A percentile compares a stretch with the other conserved stretches of the same genome.
These are phyloP conservation scores for Acrobasis suavella DNA, from an alignment of 2,888 invertebrate species.

Conservation along the genomic window DNA sequence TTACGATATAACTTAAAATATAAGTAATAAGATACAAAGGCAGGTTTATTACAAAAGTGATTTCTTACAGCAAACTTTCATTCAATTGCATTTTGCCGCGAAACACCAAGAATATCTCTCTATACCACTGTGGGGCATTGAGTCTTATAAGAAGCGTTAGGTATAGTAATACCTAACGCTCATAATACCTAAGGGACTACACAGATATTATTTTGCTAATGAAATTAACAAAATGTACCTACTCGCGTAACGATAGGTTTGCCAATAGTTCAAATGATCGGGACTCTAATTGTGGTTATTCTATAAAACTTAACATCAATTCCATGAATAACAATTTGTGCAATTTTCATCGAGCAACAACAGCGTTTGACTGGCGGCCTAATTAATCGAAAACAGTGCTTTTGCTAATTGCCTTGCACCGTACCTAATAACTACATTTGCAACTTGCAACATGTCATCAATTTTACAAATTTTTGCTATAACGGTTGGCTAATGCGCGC, in stretches of 20 bases:
- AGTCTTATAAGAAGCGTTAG: no score
- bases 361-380: slow-evolving; percentile 39
- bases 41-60: no score
- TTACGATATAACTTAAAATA: no score
- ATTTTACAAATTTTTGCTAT: slow-evolving; percentile 2
- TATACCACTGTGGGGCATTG: no score
- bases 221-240: not conserved
- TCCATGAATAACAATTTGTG: slow-evolving; percentile 55
- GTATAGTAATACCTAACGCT: no score
- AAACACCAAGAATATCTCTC: no score
- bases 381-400: slow-evolving; percentile 37
- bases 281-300: slow-evolving; percentile 48
- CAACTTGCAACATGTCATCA: not conserved
- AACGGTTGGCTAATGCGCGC: not conserved
- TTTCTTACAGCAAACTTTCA: no score
- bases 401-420: slow-evolving; percentile 7
- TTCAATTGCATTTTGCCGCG: no score
- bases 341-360: slow-evolving; percentile 47
- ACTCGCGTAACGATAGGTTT: slow-evolving; percentile 1
- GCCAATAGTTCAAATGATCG: slow-evolving; percentile 45
- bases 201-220: not conserved
- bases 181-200: no score
- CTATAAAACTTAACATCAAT: slow-evolving; percentile 50
- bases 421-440: slow-evolving; percentile 10
- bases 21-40: no score